A percentile compares a stretch with the other conserved stretches of the same genome.
These are phyloP conservation scores for Apomyelois bistriatella DNA, from an alignment of 2,888 invertebrate genomes.

Conservation along the genomic window DNA sequence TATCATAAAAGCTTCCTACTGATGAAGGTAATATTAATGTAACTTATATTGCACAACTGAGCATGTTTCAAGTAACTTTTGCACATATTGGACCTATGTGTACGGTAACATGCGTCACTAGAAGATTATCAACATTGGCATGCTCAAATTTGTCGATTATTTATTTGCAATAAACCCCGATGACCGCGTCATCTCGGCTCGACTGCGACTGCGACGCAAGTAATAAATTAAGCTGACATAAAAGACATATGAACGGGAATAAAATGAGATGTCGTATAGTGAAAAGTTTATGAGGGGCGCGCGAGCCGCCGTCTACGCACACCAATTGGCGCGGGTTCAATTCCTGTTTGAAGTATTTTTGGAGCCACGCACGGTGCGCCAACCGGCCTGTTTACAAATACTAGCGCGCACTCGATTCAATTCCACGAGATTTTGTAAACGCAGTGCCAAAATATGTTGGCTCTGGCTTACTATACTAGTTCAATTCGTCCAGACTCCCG, in stretches of 20 bases:
- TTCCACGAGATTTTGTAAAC: constrained; percentile 72
- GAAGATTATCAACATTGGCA: constrained; percentile 26
- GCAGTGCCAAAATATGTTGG: constrained; percentile 62
- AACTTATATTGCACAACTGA: too few species aligned
- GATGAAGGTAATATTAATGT: too few species aligned
- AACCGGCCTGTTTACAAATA: constrained; percentile 75
- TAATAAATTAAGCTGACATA: constrained; percentile 58
- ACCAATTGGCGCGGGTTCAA: constrained; percentile 74
- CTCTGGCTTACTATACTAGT: constrained; percentile 33
- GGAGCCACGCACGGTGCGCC: constrained; percentile 62
- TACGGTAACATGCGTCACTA: constrained; percentile 19
- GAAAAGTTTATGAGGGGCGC: constrained; percentile 66
- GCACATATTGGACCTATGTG: too few species aligned
- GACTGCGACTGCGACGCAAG: constrained; percentile 18
- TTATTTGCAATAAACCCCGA: constrained; percentile 38
- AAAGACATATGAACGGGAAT: constrained; percentile 58
- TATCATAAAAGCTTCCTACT: too few species aligned
- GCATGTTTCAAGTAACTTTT: too few species aligned
- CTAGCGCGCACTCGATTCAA: constrained; percentile 69
- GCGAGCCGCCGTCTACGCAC: constrained; percentile 72
- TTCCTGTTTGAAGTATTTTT: constrained; percentile 76
- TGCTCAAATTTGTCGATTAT: constrained; percentile 25
- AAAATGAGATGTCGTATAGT: constrained; percentile 69
- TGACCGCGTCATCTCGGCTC: constrained; percentile 29
- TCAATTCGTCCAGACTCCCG: neutral